Percentiles rank a stretch among this genome's conserved stretches.
Evolutionary conservation across 37 sponge, comb jelly and placozoan genomes (phyloP).

Genomic region (Beroe forskalii): DNA sequence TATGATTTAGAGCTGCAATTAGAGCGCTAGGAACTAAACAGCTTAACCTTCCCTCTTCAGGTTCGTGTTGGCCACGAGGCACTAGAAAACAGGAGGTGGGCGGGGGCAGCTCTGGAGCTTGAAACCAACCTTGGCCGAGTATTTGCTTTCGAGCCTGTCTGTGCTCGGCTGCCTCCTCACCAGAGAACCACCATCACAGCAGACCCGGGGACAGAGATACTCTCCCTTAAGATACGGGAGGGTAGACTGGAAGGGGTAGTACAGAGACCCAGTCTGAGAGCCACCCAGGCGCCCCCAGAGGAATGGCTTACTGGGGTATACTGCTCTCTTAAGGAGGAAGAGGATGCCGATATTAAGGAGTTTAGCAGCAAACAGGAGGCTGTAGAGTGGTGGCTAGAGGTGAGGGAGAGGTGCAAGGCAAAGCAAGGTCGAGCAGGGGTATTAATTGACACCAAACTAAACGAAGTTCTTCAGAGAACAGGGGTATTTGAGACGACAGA

Average conservation of each 20-base stretch:
- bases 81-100: not conserved
- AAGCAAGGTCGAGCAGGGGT: not conserved
- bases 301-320: not conserved
- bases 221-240: not conserved
- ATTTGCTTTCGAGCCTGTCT: not conserved
- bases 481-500: not conserved
- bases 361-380: not conserved
- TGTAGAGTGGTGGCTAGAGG: not conserved
- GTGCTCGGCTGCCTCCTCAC: too few species aligned
- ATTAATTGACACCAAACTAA: not conserved
- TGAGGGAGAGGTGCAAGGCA: not conserved
- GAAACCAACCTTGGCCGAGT: not conserved
- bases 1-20: too few species aligned
- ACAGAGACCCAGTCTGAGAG: not conserved
- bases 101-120: not conserved
- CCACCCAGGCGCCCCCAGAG: not conserved
- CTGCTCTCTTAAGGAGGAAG: not conserved
- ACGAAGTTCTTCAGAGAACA: not conserved
- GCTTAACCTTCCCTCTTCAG: not conserved
- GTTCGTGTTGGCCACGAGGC: not conserved
- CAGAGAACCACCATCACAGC: not conserved
- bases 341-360: not conserved
- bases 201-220: not conserved
- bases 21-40: too few species aligned
- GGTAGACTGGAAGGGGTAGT: not conserved